These are phyloP conservation scores for Drosophila testacea DNA, from an alignment of 2,888 invertebrate genomes.

Conservation along the genomic window DNA sequence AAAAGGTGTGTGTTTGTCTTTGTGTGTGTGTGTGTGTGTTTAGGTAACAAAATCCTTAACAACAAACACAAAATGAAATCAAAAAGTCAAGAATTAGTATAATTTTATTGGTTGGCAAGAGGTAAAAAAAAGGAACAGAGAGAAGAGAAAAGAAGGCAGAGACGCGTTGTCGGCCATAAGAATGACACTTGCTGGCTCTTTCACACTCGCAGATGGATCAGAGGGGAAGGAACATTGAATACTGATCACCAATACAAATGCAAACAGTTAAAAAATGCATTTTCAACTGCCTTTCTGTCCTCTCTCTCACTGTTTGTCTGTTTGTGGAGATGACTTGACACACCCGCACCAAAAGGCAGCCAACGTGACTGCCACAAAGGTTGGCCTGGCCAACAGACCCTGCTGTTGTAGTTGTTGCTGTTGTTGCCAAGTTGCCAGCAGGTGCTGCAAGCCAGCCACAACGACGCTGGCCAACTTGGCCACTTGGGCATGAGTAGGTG, in stretches of 20 bases:
- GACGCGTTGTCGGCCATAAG: conserved; percentile 63
- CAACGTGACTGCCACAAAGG: conserved; percentile 70
- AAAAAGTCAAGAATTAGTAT: conserved; percentile 82
- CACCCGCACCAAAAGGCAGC: conserved; percentile 71
- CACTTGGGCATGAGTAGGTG: conserved; percentile 61
- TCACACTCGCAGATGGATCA: conserved; percentile 41
- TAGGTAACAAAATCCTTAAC: conserved; percentile 79
- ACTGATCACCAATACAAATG: conserved; percentile 45
- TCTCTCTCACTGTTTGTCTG: conserved; percentile 18
- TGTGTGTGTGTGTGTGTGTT: conserved; percentile 59
- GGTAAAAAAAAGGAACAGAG: conserved; percentile 45
- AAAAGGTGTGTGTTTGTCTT: conserved; percentile 9
- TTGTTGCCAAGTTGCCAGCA: conserved; percentile 49
- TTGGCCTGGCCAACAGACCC: conserved; percentile 36
- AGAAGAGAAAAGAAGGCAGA: conserved; percentile 18
- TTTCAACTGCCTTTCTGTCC: conserved; percentile 61
- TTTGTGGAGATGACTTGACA: conserved; percentile 79
- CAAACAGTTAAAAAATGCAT: conserved; percentile 66
- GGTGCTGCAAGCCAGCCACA: conserved; percentile 75
- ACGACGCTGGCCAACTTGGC: conserved; percentile 57
- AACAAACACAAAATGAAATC: conserved; percentile 75
- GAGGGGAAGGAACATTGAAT: background rate
- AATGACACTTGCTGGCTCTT: conserved; percentile 69
- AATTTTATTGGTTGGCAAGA: conserved; percentile 83
- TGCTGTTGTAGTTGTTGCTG: conserved; percentile 20